Evolutionary conservation across 2,797 vertebrate genomes (phyloP).

Genomic region (Steatocranus sp.): DNA sequence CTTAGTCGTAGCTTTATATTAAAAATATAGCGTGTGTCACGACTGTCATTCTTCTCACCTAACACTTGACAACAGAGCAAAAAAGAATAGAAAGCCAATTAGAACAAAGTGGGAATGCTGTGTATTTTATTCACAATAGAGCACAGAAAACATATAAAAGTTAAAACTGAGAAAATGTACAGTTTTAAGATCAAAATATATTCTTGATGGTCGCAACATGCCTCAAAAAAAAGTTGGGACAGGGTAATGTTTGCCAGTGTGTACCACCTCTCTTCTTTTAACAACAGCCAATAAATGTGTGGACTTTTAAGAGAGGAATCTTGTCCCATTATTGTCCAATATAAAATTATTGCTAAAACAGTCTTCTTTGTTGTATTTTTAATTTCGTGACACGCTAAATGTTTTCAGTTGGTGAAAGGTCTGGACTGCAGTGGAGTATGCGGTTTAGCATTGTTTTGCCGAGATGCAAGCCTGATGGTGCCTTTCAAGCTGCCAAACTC

Average conservation of each 20-base stretch:
- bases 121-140: neutral
- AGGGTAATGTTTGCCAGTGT: neutral
- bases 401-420: neutral
- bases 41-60: neutral
- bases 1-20: neutral
- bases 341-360: neutral
- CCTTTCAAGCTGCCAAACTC: neutral
- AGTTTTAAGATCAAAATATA: neutral
- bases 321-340: neutral
- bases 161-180: neutral
- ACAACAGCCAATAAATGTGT: neutral
- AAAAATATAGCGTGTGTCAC: neutral
- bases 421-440: neutral
- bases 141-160: neutral
- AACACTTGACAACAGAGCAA: neutral
- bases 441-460: neutral
- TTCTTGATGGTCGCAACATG: neutral
- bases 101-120: neutral
- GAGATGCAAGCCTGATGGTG: neutral
- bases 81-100: neutral
- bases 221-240: neutral
- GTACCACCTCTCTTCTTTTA: neutral
- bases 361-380: neutral
- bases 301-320: neutral
- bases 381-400: neutral